These are phyloP conservation scores for Orientallactaga sibirica DNA, from an alignment of 2,797 vertebrate species.

Conservation along the genomic window DNA sequence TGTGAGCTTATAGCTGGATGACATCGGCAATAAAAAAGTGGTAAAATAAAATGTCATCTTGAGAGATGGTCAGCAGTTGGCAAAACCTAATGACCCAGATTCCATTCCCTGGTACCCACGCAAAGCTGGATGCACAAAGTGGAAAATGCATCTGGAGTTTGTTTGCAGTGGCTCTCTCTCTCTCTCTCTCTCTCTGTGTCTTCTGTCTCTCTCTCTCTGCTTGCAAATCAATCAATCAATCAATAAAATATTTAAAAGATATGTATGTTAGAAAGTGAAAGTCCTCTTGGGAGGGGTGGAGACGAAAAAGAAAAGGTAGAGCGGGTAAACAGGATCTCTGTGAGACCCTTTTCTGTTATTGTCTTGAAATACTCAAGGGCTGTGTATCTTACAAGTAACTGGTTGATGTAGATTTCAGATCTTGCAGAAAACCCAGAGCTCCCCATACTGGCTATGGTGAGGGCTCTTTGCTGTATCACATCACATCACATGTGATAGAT, in stretches of 20 bases:
- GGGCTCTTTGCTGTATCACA: neutral
- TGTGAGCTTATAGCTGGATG: conserved; percentile 22
- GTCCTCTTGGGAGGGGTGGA: neutral
- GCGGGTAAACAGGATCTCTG: neutral
- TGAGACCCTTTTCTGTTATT: neutral
- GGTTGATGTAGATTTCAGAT: neutral
- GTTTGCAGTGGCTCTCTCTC: too few species aligned
- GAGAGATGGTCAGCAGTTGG: too few species aligned
- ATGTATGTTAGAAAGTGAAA: conserved; percentile 21
- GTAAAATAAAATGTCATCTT: too few species aligned
- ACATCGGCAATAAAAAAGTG: too few species aligned
- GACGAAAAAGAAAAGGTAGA: neutral
- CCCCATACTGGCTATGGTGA: neutral
- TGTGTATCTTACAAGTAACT: neutral
- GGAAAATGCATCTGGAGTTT: too few species aligned
- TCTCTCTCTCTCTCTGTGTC: too few species aligned
- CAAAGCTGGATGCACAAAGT: too few species aligned
- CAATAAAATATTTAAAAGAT: too few species aligned
- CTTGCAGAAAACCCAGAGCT: neutral
- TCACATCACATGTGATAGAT: neutral
- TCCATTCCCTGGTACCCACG: too few species aligned
- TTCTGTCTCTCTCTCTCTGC: too few species aligned
- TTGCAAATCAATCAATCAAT: too few species aligned
- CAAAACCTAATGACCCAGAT: too few species aligned
- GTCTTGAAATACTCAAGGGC: neutral